phyloP scores from a whole-genome alignment of 2,888 invertebrate species.

The Monopis laevigella region DNA sequence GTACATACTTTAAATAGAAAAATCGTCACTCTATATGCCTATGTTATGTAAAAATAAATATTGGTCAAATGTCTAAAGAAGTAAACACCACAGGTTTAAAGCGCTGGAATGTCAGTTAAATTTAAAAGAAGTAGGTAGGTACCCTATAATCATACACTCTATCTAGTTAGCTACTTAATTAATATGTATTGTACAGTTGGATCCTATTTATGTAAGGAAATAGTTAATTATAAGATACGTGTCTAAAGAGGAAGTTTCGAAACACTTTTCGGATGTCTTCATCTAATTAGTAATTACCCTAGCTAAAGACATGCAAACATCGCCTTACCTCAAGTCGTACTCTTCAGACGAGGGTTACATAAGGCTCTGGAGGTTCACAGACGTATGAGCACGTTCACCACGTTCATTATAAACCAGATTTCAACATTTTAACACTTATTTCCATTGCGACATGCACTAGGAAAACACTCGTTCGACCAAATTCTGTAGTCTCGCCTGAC shows the following conservation, averaged over 20 bases:
- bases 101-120: no score
- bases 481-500: slow-evolving; percentile 38
- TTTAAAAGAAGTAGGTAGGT: no score
- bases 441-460: slow-evolving; percentile 35
- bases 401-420: slow-evolving; percentile 55
- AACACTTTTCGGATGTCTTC: slow-evolving; percentile 1
- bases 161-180: no score
- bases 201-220: slow-evolving; percentile 1
- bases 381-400: slow-evolving; percentile 41
- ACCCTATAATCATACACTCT: no score
- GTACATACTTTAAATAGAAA: no score
- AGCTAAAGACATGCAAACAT: slow-evolving; percentile 4
- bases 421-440: slow-evolving; percentile 60
- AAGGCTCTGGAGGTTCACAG: slow-evolving; percentile 31
- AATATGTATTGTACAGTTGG: no score
- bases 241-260: slow-evolving; percentile 6
- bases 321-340: slow-evolving; percentile 43
- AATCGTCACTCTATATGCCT: no score
- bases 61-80: no score
- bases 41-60: no score
- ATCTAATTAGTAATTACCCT: slow-evolving; percentile 7
- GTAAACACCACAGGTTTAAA: no score
- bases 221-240: slow-evolving; percentile 6
- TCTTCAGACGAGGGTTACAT: slow-evolving; percentile 42
- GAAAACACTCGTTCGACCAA: slow-evolving; percentile 25